These are phyloP conservation scores for Coregonus ussuriensis DNA, from an alignment of 2,797 vertebrate species.

Conservation along the genomic window DNA sequence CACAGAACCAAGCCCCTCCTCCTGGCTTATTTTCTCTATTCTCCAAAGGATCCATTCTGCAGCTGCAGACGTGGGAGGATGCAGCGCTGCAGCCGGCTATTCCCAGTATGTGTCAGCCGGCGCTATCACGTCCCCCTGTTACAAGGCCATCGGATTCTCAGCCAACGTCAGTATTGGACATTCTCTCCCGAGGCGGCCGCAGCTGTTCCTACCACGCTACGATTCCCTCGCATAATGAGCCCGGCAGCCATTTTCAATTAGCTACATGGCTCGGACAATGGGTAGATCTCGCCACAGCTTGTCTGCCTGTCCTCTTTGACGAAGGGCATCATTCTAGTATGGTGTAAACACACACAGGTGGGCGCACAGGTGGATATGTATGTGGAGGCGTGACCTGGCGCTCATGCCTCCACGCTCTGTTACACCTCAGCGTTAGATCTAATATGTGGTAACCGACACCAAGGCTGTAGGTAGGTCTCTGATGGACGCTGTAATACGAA, in stretches of 20 bases:
- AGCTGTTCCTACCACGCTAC: constrained; percentile 33
- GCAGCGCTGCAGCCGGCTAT: background rate
- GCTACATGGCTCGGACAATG: constrained; percentile 51
- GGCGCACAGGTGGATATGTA: constrained; percentile 14
- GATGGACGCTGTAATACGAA: background rate
- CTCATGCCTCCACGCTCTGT: constrained; percentile 16
- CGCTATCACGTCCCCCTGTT: background rate
- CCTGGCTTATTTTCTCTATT: background rate
- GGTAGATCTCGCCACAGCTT: constrained; percentile 45
- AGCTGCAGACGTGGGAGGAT: background rate
- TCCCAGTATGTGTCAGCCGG: background rate
- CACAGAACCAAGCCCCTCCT: background rate
- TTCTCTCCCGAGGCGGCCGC: constrained; percentile 25
- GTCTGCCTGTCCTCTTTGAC: constrained; percentile 28
- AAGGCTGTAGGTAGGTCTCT: background rate
- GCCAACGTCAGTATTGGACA: background rate
- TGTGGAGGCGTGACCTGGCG: constrained; percentile 43
- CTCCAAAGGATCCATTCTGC: background rate
- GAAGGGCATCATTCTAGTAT: background rate
- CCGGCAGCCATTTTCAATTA: constrained; percentile 53
- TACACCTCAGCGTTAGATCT: background rate
- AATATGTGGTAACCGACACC: background rate
- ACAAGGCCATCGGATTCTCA: constrained; percentile 1
- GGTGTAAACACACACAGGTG: constrained; percentile 26
- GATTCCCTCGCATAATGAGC: constrained; percentile 42